A percentile compares a stretch with the other conserved stretches of the same genome.
phyloP scores from a whole-genome alignment of 1,140 invertebrate genomes.

The Drosophila pandora region DNA sequence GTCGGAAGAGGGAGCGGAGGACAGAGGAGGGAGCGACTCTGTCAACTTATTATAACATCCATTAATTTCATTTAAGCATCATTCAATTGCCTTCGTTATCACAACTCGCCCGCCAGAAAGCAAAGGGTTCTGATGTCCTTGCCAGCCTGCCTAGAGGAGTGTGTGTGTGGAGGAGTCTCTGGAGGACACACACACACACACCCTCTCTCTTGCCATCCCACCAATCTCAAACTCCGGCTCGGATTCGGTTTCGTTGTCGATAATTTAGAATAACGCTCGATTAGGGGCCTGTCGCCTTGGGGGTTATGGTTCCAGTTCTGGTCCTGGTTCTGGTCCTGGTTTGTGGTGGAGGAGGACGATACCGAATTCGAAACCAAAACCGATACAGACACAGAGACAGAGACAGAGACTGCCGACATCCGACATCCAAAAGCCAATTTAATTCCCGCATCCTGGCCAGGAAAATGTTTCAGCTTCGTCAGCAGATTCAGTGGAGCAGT shows the following conservation, averaged over 20 bases:
- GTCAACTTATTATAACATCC: slow-evolving; percentile 83
- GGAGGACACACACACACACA: slow-evolving; percentile 28
- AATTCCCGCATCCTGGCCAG: slow-evolving; percentile 12
- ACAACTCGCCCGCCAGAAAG: slow-evolving; percentile 53
- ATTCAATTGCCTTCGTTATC: slow-evolving; percentile 81
- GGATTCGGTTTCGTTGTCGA: slow-evolving; percentile 13
- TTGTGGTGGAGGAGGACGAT: neutral
- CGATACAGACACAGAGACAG: neutral
- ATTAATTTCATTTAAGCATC: slow-evolving; percentile 82
- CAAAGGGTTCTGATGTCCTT: slow-evolving; percentile 17
- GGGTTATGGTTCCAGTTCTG: too few relatives aligned
- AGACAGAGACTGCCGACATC: too few relatives aligned
- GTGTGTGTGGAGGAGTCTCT: slow-evolving; percentile 11
- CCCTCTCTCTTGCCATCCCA: slow-evolving; percentile 18
- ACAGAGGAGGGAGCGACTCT: slow-evolving; percentile 37
- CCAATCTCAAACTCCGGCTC: neutral
- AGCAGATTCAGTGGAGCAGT: neutral
- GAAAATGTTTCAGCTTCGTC: slow-evolving; percentile 19
- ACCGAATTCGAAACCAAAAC: slow-evolving; percentile 1
- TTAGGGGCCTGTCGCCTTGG: neutral
- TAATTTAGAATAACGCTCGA: slow-evolving; percentile 27
- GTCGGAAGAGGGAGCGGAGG: too few relatives aligned
- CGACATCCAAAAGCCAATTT: neutral
- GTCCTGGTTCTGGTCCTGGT: neutral
- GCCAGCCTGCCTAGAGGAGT: neutral